Base-by-base conservation (phyloP, 2,888 invertebrate species). In the Drosophila lacicola region DNA sequence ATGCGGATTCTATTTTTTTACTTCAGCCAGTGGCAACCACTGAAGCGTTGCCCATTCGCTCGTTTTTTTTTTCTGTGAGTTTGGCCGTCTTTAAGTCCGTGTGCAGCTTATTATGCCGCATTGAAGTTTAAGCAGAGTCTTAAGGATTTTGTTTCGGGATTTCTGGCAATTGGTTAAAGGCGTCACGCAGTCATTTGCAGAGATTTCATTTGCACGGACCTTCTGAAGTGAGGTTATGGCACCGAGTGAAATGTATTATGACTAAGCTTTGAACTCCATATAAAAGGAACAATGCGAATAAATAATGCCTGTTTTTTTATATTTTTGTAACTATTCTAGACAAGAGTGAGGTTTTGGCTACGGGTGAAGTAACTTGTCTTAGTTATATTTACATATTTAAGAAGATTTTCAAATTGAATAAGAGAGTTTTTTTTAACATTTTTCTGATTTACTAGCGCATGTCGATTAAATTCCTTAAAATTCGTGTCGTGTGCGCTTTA, bases 51-150 rank as follows among this genome's bases (percentile, higher is more conserved):
- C 42, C 67, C 63, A 67, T 71, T 71, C 61, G 37, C 44, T 41
- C 8, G 14, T 14, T 37, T 50, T 29, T 46, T 61, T 25, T 17
- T 45, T 55, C 54, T 39, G 56, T 63, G 58, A 47, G 50, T 41
- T n/a, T 55, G 54, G 55, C 47, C 39, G 37, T 9, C 53, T 71
- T 72, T 53, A 72, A 70, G 71, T 61, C 61, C 29, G 8, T 57
- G 21, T 34, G 37, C 47, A 70, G 78, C 78, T 80, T 78, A 75
- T 85, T 78, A 80, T 75, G 66, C 78, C 66, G 68, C 70, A 75
- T 70, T 85, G 63, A 67, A 80, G 67, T 70, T 76, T 68, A 65
- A 71, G 71, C 69, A 78, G 58, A 57, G 73, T 58, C 69, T 63
- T 69, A 74, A 71, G 71, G 65, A 78, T 53, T 55, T 49, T 46